Evolutionary conservation across 2,113 vertebrate species (phyloP).

Genomic region (Aphyosemion australe): DNA sequence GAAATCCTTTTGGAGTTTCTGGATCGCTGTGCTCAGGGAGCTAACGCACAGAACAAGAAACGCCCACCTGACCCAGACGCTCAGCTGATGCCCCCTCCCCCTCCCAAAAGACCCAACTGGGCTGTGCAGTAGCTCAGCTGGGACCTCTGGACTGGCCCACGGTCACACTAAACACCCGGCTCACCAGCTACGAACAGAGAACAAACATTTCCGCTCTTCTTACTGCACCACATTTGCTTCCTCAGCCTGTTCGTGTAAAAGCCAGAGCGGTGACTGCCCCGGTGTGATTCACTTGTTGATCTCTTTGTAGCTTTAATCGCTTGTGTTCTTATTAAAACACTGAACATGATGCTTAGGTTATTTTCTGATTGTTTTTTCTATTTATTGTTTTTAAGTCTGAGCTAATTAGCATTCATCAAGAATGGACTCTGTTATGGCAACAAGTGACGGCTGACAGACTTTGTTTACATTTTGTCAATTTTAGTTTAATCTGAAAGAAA

Average conservation of each 20-base stretch:
- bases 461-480: conserved; percentile 56
- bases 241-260: conserved; percentile 38
- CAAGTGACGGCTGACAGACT: conserved; percentile 39
- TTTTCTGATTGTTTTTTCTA: conserved; percentile 40
- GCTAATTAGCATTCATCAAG: conserved; percentile 52
- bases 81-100: conserved; percentile 95
- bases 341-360: conserved; percentile 42
- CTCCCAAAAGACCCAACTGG: conserved; percentile 87
- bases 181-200: conserved; percentile 40
- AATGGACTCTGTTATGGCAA: conserved; percentile 31
- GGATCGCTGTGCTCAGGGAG: conserved; percentile 83
- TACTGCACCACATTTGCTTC: conserved; percentile 41
- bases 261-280: conserved; percentile 37
- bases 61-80: conserved; percentile 88
- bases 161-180: conserved; percentile 41
- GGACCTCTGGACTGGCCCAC: conserved; percentile 56
- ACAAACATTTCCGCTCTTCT: conserved; percentile 49
- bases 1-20: conserved; percentile 93
- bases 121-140: conserved; percentile 73
- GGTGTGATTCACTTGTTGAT: conserved; percentile 48
- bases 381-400: conserved; percentile 54
- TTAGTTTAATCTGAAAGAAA: conserved; percentile 53
- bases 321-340: conserved; percentile 73
- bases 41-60: conserved; percentile 84
- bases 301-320: conserved; percentile 67